phyloP scores from a whole-genome alignment of 2,113 vertebrate genomes.

The Equus quagga region DNA sequence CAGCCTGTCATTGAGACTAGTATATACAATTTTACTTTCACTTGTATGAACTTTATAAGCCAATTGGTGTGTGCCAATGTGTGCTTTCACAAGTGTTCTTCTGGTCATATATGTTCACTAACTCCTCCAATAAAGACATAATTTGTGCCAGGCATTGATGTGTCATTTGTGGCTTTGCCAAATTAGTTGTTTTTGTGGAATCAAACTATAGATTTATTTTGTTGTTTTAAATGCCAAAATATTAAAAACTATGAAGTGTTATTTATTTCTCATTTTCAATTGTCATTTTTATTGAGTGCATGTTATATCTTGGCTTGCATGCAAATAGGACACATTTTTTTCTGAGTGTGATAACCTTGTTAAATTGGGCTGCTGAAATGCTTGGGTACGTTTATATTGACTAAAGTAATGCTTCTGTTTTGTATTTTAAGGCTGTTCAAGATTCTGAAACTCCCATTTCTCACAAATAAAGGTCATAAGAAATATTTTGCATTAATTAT shows the following conservation, averaged over 20 bases:
- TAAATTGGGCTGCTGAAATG: constrained; percentile 39
- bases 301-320: neutral
- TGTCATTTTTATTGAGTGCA: neutral
- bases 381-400: constrained; percentile 21
- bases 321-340: neutral
- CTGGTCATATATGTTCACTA: neutral
- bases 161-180: neutral
- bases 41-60: neutral
- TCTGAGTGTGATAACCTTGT: neutral
- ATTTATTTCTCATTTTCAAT: constrained; percentile 32
- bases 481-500: constrained; percentile 47
- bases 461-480: constrained; percentile 42
- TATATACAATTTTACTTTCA: neutral
- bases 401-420: constrained; percentile 36
- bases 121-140: neutral
- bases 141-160: neutral
- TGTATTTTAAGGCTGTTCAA: constrained; percentile 44
- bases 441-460: neutral
- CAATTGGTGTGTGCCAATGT: neutral
- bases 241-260: neutral
- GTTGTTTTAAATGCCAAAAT: constrained; percentile 16
- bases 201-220: neutral
- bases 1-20: neutral
- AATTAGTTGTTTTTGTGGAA: constrained; percentile 11
- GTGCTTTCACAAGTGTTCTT: constrained; percentile 8